Conservation (phyloP, 2,113 vertebrate genomes). For the Ranitomeya imitator region DNA sequence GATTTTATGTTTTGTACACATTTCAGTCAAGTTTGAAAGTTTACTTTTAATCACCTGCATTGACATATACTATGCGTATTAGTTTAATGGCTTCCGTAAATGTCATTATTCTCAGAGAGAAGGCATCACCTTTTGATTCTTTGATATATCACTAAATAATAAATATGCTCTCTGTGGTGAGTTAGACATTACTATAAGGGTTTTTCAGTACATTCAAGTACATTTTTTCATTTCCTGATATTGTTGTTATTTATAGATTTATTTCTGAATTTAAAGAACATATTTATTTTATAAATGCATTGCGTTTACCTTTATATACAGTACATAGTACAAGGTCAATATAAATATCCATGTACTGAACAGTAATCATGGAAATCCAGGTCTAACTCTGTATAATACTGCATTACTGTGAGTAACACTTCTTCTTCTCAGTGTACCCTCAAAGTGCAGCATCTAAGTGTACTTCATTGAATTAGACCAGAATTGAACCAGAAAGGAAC, state of each 20-base stretch:
- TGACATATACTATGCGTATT: not conserved
- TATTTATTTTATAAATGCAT: not conserved
- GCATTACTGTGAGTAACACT: not conserved
- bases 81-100: constrained; percentile 38
- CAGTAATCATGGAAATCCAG: not conserved
- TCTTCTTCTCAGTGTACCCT: too few species aligned
- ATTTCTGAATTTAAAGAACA: not conserved
- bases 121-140: constrained; percentile 29
- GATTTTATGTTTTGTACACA: not conserved
- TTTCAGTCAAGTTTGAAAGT: constrained; percentile 27
- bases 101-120: constrained; percentile 28
- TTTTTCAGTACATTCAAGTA: not conserved
- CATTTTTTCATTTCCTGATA: not conserved
- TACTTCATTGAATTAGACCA: too few species aligned
- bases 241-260: not conserved
- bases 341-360: not conserved
- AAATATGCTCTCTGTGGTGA: constrained; percentile 2
- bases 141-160: constrained; percentile 41
- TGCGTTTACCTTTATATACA: not conserved
- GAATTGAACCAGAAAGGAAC: too few species aligned
- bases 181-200: not conserved
- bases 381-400: not conserved
- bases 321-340: not conserved
- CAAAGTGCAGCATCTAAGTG: too few species aligned
- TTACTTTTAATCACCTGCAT: not conserved